These are phyloP conservation scores for Argyresthia goedartella DNA, from an alignment of 2,888 invertebrate genomes.

Conservation along the genomic window DNA sequence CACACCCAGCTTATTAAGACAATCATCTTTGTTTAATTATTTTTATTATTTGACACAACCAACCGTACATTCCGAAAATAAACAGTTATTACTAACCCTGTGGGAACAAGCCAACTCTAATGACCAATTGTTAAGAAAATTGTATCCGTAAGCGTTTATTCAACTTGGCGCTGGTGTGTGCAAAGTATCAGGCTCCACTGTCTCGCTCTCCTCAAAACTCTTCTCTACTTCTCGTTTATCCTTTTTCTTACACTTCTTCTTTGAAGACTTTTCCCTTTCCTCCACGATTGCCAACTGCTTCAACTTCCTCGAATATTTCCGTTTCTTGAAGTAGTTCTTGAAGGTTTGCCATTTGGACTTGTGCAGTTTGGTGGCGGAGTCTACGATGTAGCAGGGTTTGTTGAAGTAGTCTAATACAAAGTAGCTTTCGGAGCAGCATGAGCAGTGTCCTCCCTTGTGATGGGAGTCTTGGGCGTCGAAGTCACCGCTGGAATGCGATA, in stretches of 20 bases:
- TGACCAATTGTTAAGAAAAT: too few relatives aligned
- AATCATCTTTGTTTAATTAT: too few relatives aligned
- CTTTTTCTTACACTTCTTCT: conserved; percentile 13
- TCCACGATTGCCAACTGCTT: background rate
- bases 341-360: conserved; percentile 37
- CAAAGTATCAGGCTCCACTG: too few relatives aligned
- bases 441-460: conserved; percentile 25
- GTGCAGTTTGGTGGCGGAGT: conserved; percentile 29
- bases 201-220: background rate
- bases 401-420: conserved; percentile 17
- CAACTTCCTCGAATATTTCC: background rate
- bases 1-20: too few relatives aligned
- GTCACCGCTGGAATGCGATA: conserved; percentile 35
- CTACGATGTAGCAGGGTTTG: conserved; percentile 36
- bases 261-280: background rate
- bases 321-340: conserved; percentile 26
- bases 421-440: conserved; percentile 24
- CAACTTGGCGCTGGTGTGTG: too few relatives aligned
- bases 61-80: too few relatives aligned
- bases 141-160: too few relatives aligned
- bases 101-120: too few relatives aligned
- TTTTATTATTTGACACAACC: too few relatives aligned
- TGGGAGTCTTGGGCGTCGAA: conserved; percentile 20
- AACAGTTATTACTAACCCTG: too few relatives aligned
- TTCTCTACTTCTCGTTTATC: background rate